Conservation (phyloP, 2,888 invertebrate genomes). For the Elgonia sp. region DNA sequence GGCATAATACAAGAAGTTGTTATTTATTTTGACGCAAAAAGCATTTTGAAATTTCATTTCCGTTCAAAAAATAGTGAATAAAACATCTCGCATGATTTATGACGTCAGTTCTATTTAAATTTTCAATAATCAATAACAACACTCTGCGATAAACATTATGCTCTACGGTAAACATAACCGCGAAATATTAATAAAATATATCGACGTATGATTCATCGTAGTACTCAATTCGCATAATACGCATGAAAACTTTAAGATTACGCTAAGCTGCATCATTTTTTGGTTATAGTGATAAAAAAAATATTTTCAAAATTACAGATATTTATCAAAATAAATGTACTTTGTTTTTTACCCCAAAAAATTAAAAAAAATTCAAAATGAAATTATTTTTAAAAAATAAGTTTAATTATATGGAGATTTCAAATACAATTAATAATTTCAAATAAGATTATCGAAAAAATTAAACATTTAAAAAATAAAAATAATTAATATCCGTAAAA, state of each 20-base stretch:
- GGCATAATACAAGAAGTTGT: no score
- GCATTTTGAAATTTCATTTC: slow-evolving; percentile 25
- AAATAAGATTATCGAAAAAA: no score
- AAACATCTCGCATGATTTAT: slow-evolving; percentile 19
- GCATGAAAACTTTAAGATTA: background rate
- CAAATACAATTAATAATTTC: no score
- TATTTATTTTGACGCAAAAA: background rate
- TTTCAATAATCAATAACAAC: slow-evolving; percentile 31
- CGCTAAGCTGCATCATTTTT: background rate
- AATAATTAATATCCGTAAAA: no score
- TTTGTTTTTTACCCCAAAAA: no score
- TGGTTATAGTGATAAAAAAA: background rate
- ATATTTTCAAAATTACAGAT: no score
- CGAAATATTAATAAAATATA: slow-evolving; percentile 29
- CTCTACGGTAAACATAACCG: slow-evolving; percentile 10
- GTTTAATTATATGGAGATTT: no score
- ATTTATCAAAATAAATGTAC: no score
- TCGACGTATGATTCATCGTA: slow-evolving; percentile 24
- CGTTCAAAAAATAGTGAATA: slow-evolving; percentile 9
- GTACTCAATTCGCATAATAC: background rate
- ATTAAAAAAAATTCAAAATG: no score
- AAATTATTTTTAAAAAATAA: no score
- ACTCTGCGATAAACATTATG: slow-evolving; percentile 27
- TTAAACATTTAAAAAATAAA: no score
- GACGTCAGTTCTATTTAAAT: slow-evolving; percentile 17